Conservation (phyloP, 2,888 invertebrate species). For the Caprella mutica region DNA sequence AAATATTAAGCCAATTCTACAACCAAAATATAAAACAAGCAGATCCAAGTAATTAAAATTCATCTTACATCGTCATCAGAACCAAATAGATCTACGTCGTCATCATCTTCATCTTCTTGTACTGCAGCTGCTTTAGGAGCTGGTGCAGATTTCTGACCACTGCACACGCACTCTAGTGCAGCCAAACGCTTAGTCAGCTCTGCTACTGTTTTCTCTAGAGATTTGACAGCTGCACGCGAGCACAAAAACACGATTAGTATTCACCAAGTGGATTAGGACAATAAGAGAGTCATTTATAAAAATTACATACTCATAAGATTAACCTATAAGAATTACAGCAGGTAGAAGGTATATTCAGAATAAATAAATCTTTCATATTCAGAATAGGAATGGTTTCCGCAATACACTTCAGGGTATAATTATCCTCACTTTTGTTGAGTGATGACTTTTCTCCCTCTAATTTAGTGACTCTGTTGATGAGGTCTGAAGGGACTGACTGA, state of each 20-base stretch:
- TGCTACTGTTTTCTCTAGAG: background rate
- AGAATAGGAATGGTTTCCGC: no score
- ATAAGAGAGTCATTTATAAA: no score
- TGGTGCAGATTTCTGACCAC: background rate
- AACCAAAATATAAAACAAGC: no score
- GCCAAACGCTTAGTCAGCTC: background rate
- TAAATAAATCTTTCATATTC: no score
- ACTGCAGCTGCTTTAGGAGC: background rate
- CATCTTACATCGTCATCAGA: constrained; percentile 83
- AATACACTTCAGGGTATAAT: no score
- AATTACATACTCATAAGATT: no score
- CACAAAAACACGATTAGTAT: no score
- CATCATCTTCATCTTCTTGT: constrained; percentile 54
- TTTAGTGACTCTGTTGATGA: constrained; percentile 29
- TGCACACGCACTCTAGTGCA: background rate
- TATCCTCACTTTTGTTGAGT: constrained; percentile 19
- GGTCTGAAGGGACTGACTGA: constrained; percentile 13
- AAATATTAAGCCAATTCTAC: background rate
- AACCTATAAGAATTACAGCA: no score
- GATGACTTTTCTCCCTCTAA: constrained; percentile 19
- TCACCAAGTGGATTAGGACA: no score
- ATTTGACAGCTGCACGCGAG: background rate
- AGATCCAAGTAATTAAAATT: no score
- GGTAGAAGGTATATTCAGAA: no score
- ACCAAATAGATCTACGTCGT: constrained; percentile 78